Base-by-base conservation (phyloP, 2,888 invertebrate genomes). In the Plusia festucae region DNA sequence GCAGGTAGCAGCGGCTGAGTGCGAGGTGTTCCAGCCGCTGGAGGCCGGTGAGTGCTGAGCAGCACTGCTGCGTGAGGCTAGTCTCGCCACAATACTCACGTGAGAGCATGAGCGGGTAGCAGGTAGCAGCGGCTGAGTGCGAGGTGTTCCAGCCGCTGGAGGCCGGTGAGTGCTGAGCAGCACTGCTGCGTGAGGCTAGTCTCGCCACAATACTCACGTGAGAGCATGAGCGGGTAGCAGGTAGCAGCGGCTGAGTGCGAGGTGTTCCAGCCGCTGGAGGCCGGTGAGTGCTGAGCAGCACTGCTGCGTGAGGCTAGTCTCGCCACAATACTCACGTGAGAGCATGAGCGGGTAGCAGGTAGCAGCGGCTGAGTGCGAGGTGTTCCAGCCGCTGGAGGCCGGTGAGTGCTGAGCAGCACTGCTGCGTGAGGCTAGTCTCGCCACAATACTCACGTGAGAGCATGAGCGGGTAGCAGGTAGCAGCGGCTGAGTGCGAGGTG, bases 101-200 rank as follows among this genome's bases (percentile, higher is more conserved):
- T n/a, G n/a, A n/a, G n/a, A n/a, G n/a, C n/a, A 5, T 96, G 92
- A 13, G 97, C 96, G 0, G 97, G 97, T 72, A 96, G 96, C 84
- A 98, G 97, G 88, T 99, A 99, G 63, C 99, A 96, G 53, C 98
- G 97, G 96, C 91, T 98, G 96, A 80, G 88, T 0, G 98, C 97
- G 22, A 98, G 92, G 86, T 97, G 97, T 84, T 98, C 97, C 7
- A 98, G 91, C 22, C 96, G 94, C 49, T 93, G 87, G 55, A 97
- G 94, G 0, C 69, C 0, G 0, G 66, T 32, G 0, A 89, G 72
- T 0, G 86, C 71, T 0, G 6, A 57, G n/a, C n/a, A 86, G 93
- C 77, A 95, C 94, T n/a, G n/a, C n/a, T n/a, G n/a, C n/a, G n/a
- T n/a, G n/a, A n/a, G n/a, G n/a, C n/a, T n/a, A n/a, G n/a, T n/a